A percentile compares a stretch with the other conserved stretches of the same genome.
phyloP scores from a whole-genome alignment of 92 coral and sea anemone species.

The Zoanthus sansibaricus region DNA sequence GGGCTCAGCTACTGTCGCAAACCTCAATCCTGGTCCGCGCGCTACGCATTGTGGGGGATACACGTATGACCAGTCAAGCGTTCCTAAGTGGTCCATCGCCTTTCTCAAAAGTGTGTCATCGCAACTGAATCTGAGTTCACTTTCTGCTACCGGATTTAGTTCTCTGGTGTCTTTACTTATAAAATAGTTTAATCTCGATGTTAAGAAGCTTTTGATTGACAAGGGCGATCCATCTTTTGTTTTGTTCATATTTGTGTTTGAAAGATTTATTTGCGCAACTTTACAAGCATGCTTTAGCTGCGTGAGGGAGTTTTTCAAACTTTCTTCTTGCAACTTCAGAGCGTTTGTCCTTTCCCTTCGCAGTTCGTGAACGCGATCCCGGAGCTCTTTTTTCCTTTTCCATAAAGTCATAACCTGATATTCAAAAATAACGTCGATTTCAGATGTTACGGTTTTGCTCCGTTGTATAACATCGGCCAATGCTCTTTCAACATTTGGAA shows the following conservation, averaged over 20 bases:
- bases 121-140: constrained; percentile 52
- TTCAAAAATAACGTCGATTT: constrained; percentile 70
- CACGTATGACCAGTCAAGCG: constrained; percentile 50
- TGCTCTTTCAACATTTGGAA: constrained; percentile 52
- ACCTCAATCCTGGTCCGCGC: constrained; percentile 66
- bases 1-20: constrained; percentile 57
- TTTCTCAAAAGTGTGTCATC: constrained; percentile 67
- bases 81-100: constrained; percentile 65
- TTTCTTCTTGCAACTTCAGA: constrained; percentile 59
- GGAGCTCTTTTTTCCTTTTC: constrained; percentile 70
- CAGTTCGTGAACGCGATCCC: constrained; percentile 58
- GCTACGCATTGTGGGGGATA: constrained; percentile 65
- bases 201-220: constrained; percentile 50
- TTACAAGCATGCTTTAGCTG: constrained; percentile 69
- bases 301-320: constrained; percentile 47
- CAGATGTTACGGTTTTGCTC: constrained; percentile 54
- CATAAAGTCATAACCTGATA: constrained; percentile 61
- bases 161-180: constrained; percentile 48
- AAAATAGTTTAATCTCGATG: constrained; percentile 57
- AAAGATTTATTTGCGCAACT: constrained; percentile 60
- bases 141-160: constrained; percentile 59
- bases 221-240: constrained; percentile 62
- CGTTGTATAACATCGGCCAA: constrained; percentile 44
- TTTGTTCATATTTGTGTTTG: constrained; percentile 30
- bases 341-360: constrained; percentile 55